phyloP scores from a whole-genome alignment of 2,797 vertebrate genomes.

The Chaunax sp. region DNA sequence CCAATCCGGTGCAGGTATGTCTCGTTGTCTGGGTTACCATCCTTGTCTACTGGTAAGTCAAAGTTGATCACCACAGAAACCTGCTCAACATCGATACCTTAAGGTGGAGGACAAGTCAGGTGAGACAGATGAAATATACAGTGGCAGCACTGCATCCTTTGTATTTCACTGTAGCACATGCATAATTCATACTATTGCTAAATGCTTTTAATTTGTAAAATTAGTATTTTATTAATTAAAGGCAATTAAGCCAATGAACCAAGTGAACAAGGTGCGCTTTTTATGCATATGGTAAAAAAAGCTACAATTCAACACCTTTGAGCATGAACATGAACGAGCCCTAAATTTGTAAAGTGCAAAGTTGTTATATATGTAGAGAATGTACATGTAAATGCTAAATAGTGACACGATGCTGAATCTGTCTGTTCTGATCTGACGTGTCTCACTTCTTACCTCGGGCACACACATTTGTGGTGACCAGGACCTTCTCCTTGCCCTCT shows the following conservation, averaged over 20 bases:
- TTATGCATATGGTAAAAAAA: not conserved
- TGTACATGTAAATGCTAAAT: not conserved
- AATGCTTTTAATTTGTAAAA: not conserved
- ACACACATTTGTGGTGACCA: conserved; percentile 97
- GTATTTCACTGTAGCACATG: not conserved
- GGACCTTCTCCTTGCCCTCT: conserved; percentile 96
- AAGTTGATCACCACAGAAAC: conserved; percentile 99
- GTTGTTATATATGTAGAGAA: not conserved
- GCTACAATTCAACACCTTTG: not conserved
- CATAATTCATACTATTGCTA: not conserved
- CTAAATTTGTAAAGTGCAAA: not conserved
- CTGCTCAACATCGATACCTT: conserved; percentile 97
- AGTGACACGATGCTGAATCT: not conserved
- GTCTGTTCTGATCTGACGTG: not conserved
- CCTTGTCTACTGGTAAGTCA: conserved; percentile 95
- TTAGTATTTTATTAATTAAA: too few species aligned
- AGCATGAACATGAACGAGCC: not conserved
- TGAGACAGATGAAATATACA: not conserved
- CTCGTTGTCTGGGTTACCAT: conserved; percentile 95
- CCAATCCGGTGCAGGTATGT: conserved; percentile 96
- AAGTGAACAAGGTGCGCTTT: not conserved
- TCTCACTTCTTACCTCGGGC: conserved; percentile 79
- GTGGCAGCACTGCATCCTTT: not conserved
- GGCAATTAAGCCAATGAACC: not conserved
- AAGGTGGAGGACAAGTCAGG: not conserved